Conservation (phyloP, 2,113 vertebrate genomes). For the Hydrolagus affinis region DNA sequence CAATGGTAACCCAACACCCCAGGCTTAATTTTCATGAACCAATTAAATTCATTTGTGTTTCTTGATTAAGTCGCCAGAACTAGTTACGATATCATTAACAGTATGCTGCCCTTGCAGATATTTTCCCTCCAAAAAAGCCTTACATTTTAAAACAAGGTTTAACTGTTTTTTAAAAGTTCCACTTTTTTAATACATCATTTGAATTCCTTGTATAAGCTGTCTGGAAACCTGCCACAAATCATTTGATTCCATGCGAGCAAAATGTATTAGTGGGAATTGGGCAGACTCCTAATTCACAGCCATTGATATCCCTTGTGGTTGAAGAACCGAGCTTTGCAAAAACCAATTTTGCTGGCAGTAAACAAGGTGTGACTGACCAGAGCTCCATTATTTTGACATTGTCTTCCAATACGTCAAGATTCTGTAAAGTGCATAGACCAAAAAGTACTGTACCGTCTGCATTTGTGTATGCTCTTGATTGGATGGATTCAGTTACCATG, state of each 20-base stretch:
- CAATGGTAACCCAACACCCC: background rate
- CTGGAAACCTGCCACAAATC: slow-evolving; percentile 36
- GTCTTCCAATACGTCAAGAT: slow-evolving; percentile 10
- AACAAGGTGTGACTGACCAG: background rate
- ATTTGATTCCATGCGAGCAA: slow-evolving; percentile 36
- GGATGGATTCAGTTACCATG: background rate
- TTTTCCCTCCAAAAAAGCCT: background rate
- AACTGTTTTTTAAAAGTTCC: background rate
- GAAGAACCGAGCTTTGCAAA: background rate
- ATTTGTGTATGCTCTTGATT: background rate
- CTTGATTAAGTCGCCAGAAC: slow-evolving; percentile 38
- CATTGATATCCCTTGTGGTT: background rate
- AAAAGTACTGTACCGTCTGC: background rate
- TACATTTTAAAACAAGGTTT: slow-evolving; percentile 7
- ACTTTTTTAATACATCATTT: slow-evolving; percentile 38
- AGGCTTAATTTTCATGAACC: slow-evolving; percentile 13
- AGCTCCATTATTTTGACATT: background rate
- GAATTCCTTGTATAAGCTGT: slow-evolving; percentile 37
- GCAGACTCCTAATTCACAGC: background rate
- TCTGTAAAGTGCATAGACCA: background rate
- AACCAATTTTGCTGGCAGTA: background rate
- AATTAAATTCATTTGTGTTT: slow-evolving; percentile 33
- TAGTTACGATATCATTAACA: slow-evolving; percentile 32
- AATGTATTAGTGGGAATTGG: slow-evolving; percentile 30
- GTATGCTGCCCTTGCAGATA: slow-evolving; percentile 26